phyloP scores from a whole-genome alignment of 2,888 invertebrate species.

The Nysson spinosus region DNA sequence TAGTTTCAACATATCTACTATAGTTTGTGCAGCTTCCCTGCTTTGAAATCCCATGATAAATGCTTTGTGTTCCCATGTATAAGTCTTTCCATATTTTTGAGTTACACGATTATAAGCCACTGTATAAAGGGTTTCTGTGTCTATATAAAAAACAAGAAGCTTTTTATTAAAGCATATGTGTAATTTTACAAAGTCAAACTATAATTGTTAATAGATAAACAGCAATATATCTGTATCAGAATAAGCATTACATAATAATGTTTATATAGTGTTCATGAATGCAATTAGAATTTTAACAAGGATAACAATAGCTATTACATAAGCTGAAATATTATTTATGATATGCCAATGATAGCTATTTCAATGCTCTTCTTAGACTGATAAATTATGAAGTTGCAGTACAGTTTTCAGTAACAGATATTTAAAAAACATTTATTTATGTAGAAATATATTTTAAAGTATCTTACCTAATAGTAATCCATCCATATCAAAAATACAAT shows the following conservation, averaged over 20 bases:
- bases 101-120: slow-evolving; percentile 84
- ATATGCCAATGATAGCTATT: no score
- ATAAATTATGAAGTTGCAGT: no score
- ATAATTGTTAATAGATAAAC: no score
- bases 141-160: slow-evolving; percentile 75
- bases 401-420: no score
- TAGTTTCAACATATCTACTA: slow-evolving; percentile 79
- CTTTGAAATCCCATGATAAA: slow-evolving; percentile 85
- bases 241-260: no score
- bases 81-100: slow-evolving; percentile 84
- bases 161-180: background rate
- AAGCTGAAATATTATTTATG: no score
- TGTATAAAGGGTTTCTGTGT: slow-evolving; percentile 89
- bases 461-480: slow-evolving; percentile 70
- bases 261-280: no score
- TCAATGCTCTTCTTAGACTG: no score
- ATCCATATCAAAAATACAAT: slow-evolving; percentile 75
- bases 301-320: no score
- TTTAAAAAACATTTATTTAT: slow-evolving; percentile 6
- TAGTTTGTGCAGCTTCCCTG: slow-evolving; percentile 79
- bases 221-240: no score
- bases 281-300: no score
- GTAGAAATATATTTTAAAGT: background rate
- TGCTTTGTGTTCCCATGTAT: slow-evolving; percentile 88
- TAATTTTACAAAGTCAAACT: background rate